A percentile compares a stretch with the other conserved stretches of the same genome.
These are phyloP conservation scores for Lamellibrachia columna DNA, from an alignment of 2,888 invertebrate genomes.

Conservation along the genomic window DNA sequence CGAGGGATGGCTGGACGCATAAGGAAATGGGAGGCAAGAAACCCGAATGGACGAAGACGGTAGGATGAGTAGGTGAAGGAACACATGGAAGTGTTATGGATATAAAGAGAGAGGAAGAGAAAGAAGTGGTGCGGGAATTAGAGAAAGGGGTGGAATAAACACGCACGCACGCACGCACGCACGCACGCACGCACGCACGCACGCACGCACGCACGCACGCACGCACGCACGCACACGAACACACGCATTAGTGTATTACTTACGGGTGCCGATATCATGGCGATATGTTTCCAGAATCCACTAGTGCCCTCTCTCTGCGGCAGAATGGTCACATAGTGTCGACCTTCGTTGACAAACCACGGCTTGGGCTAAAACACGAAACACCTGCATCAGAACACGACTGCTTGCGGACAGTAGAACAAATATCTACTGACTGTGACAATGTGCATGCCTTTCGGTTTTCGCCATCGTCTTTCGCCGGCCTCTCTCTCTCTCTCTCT, in stretches of 20 bases:
- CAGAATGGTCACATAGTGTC: constrained; percentile 60
- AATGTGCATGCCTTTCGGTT: too few species aligned
- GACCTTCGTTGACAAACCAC: constrained; percentile 37
- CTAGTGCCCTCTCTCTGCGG: constrained; percentile 58
- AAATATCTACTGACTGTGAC: too few species aligned
- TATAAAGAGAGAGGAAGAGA: too few species aligned
- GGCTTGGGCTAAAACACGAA: constrained; percentile 34
- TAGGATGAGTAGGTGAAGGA: too few species aligned
- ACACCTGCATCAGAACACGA: background rate
- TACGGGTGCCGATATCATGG: constrained; percentile 58
- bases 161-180: background rate
- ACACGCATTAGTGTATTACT: constrained; percentile 25
- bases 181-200: background rate
- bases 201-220: background rate
- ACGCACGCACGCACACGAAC: background rate
- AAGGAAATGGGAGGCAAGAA: too few species aligned
- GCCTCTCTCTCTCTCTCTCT: too few species aligned
- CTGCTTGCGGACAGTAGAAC: background rate
- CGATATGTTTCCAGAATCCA: constrained; percentile 65
- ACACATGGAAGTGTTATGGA: too few species aligned
- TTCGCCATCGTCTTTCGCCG: too few species aligned
- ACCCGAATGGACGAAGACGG: too few species aligned
- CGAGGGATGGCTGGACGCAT: too few species aligned
- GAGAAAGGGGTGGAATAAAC: background rate
- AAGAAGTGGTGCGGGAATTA: too few species aligned